Percentiles rank a stretch among this genome's conserved stretches.
These are phyloP conservation scores for Murina feae DNA, from an alignment of 2,113 vertebrate species.

Conservation along the genomic window DNA sequence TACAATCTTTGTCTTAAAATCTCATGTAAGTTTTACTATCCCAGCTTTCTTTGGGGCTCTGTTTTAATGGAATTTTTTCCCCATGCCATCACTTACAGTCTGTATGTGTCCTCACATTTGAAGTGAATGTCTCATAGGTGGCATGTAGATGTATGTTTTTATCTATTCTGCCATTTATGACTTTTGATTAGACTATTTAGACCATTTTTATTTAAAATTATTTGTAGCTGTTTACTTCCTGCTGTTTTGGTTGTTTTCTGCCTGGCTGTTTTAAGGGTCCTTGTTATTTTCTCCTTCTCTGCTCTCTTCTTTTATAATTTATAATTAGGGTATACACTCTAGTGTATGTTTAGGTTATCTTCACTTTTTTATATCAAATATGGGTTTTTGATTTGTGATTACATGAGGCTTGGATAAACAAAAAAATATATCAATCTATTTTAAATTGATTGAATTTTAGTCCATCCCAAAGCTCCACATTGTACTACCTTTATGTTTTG, in stretches of 20 bases:
- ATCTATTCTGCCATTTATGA: not conserved
- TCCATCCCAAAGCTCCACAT: not conserved
- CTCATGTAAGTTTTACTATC: not conserved
- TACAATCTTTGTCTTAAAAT: not conserved
- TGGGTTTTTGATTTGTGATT: not conserved
- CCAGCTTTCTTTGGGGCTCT: not conserved
- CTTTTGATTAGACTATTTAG: not conserved
- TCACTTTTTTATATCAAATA: not conserved
- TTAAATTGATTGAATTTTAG: not conserved
- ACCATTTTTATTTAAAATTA: not conserved
- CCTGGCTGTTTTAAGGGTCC: not conserved
- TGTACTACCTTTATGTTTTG: not conserved
- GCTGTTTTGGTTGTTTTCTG: not conserved
- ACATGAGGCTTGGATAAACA: no score
- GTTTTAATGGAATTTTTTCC: not conserved
- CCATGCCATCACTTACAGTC: not conserved
- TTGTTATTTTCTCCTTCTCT: not conserved
- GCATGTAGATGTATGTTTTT: not conserved
- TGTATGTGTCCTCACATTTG: not conserved
- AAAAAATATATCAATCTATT: not conserved
- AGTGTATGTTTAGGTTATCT: not conserved
- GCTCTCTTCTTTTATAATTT: not conserved
- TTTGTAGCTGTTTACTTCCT: not conserved
- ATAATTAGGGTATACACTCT: not conserved
- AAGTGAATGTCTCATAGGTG: not conserved